phyloP scores from a whole-genome alignment of 2,113 vertebrate genomes.

The Chaetops frenatus region DNA sequence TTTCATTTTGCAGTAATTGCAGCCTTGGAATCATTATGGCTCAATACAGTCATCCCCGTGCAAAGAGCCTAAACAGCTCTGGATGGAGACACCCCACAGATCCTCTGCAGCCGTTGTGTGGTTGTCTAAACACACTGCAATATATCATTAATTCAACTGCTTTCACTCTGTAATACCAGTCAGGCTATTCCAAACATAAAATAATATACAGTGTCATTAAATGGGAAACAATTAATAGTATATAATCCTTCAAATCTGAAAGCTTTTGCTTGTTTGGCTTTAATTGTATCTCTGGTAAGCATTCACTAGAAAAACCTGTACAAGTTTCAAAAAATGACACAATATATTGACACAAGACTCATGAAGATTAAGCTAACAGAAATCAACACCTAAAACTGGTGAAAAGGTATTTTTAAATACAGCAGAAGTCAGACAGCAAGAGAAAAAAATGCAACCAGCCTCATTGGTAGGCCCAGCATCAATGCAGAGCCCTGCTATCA shows the following conservation, averaged over 20 bases:
- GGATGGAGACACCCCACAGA: not conserved
- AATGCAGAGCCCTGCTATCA: not conserved
- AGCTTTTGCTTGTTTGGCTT: not conserved
- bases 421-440: not conserved
- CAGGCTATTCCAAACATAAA: not conserved
- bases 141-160: not conserved
- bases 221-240: not conserved
- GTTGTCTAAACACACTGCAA: not conserved
- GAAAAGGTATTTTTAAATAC: not conserved
- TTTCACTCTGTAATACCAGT: not conserved
- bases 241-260: not conserved
- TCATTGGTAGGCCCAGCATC: not conserved
- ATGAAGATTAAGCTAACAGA: not conserved
- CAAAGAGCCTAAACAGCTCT: not conserved
- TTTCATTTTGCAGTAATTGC: not conserved
- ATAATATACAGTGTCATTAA: not conserved
- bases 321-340: not conserved
- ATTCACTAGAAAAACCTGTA: not conserved
- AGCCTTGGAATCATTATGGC: not conserved
- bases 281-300: not conserved
- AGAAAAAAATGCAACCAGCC: not conserved
- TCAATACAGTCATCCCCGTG: not conserved
- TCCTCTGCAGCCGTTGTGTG: not conserved
- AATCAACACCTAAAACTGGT: not conserved
- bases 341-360: not conserved